These are phyloP conservation scores for Sinosuthora webbiana DNA, from an alignment of 2,113 vertebrate genomes.

Conservation along the genomic window DNA sequence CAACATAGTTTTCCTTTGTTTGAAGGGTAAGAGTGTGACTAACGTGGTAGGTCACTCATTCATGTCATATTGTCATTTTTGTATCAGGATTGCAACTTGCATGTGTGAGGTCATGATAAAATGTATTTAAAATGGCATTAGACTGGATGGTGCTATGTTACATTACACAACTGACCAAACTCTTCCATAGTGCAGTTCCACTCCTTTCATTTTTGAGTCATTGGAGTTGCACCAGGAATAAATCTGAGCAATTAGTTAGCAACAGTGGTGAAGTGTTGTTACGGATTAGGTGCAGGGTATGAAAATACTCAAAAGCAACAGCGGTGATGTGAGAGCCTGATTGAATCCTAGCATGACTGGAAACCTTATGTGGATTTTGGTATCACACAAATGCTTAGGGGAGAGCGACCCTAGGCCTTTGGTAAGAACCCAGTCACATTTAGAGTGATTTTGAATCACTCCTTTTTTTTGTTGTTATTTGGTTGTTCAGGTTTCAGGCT, in stretches of 20 bases:
- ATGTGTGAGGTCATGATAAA: conserved; percentile 57
- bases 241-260: conserved; percentile 9
- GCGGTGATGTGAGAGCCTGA: neutral
- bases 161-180: conserved; percentile 1
- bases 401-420: neutral
- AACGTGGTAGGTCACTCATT: neutral
- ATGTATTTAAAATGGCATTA: conserved; percentile 46
- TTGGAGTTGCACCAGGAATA: neutral
- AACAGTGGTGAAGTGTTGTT: neutral
- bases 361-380: neutral
- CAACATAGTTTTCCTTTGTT: conserved; percentile 22
- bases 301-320: neutral
- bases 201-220: neutral
- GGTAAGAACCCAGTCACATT: neutral
- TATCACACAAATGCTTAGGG: neutral
- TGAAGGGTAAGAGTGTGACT: neutral
- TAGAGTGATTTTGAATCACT: neutral
- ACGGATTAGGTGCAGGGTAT: neutral
- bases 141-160: conserved; percentile 38
- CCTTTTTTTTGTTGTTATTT: neutral
- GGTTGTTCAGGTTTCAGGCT: conserved; percentile 28
- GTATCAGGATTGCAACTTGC: conserved; percentile 54
- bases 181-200: conserved; percentile 7
- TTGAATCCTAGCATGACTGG: neutral
- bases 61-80: neutral